Base-by-base conservation (phyloP, 1,140 invertebrate genomes). In the Drosophila repleta region DNA sequence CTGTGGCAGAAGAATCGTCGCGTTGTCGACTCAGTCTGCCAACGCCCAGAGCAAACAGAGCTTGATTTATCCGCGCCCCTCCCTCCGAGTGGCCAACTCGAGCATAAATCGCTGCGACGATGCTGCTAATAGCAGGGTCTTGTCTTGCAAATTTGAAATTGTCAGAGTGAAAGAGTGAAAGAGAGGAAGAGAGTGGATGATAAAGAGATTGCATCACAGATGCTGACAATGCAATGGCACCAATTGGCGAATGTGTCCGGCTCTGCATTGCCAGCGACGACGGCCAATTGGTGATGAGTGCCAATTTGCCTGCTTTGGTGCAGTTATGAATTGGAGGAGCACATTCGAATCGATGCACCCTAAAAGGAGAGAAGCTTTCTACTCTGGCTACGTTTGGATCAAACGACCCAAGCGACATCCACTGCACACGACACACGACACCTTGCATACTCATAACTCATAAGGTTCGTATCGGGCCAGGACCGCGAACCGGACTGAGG, bases 1-100 rank as follows among this genome's bases (percentile, higher is more conserved):
- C 10, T 24, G 6, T 18, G 46, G 15, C 7, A 35, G 13, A 76
- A 73, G 63, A 72, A 66, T 65, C 75, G 49, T 46, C 61, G 35
- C 66, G 51, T 73, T 78, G 58, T 64, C 65, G 39, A 76, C 45
- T 53, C 58, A 41, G 51, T 62, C 62, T 67, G 76, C 57, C 64
- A 79, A 66, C 70, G 81, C 81, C 81, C 70, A 81, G 56, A 87
- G 82, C 81, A 87, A 81, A 75, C 69, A 87, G 55, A 55, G 77
- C 46, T 46, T 63, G 67, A 51, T 49, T 58, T 61, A 64, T 74
- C 66, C 52, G 41, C 49, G 41, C 45, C 39, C 72, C 48, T 72
- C 62, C 52, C 48, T 49, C 58, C 39, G 18, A 39, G 10, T 37
- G 35, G 7, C 17, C 55, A 32, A 17, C 35, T 48, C n/a, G 20